Conservation (phyloP, 2,113 vertebrate species). For the Cinclus mexicanus region DNA sequence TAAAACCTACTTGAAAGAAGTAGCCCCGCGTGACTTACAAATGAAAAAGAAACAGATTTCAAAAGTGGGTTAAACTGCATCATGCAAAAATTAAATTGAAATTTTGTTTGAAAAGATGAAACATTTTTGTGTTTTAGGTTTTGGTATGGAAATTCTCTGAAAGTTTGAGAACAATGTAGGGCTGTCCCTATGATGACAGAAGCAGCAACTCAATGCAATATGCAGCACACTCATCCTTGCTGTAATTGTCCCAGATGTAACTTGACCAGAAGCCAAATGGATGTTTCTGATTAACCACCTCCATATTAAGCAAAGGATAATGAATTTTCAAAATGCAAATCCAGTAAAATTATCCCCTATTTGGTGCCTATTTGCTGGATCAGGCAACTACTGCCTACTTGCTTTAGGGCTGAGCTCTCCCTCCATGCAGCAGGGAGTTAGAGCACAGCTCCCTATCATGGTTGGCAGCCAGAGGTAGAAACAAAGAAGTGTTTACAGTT, state of each 20-base stretch:
- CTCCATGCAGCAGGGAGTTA: background rate
- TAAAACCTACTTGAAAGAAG: background rate
- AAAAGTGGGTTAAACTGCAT: background rate
- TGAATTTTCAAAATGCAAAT: background rate
- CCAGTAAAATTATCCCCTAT: background rate
- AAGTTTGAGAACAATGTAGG: background rate
- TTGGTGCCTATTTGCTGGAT: background rate
- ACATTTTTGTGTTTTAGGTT: background rate
- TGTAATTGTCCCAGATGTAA: background rate
- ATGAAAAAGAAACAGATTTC: background rate
- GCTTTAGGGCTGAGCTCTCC: background rate
- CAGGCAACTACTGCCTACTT: background rate
- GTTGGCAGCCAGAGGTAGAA: background rate
- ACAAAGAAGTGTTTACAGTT: background rate
- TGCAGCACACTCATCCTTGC: background rate
- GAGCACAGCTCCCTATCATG: background rate
- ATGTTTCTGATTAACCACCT: background rate
- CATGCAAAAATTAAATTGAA: background rate
- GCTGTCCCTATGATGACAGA: rapidly evolving
- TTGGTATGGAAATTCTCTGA: background rate
- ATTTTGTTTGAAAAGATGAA: background rate
- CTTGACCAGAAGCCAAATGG: background rate
- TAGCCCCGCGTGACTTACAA: background rate
- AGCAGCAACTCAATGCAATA: background rate
- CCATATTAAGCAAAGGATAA: background rate